Base-by-base conservation (phyloP, 2,888 invertebrate species). In the Drosophila borealis region DNA sequence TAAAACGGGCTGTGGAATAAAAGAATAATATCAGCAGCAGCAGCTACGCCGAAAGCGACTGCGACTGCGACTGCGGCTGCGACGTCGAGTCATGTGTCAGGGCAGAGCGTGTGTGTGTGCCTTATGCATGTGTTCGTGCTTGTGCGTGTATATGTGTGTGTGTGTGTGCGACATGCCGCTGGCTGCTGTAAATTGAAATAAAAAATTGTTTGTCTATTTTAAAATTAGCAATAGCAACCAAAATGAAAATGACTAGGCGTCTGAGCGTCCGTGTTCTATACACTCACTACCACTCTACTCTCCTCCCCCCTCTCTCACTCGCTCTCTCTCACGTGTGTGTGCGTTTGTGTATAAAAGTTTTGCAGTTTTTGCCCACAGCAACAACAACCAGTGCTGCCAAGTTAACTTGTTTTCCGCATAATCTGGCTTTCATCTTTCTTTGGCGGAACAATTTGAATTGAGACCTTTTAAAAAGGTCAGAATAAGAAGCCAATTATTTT, bases 201-300 rank as follows among this genome's bases (percentile, higher is more conserved):
- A 84, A 84, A 84, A 84, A 73, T 77, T 85, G 78, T 83, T 84
- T 81, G 86, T 85, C 84, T 88, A 84, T 85, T 85, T 85, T 85
- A 85, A 85, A 85, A 85, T 85, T 85, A 85, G 88, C 84, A 68
- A 88, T 81, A 74, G 77, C 74, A 80, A 85, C 77, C 83, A 78
- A 82, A 80, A 80, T 62, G 83, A 86, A 79, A 73, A 82, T 77
- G 88, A 78, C 70, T 79, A 78, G 78, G 68, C 79, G 72, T 72
- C 72, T 71, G 75, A 65, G 75, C 68, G 71, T 50, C 45, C 59
- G 50, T 48, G 42, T 50, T 39, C 29, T 49, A 19, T 19, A 45
- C 50, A 25, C 45, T 53, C 59, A 60, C 44, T 49, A 6, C 5
- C 25, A 1, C 25, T 0, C 29, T 5, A 14, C 6, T n/a, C 19